Conservation (phyloP, 2,797 vertebrate species). For the Microcaecilia unicolor region DNA sequence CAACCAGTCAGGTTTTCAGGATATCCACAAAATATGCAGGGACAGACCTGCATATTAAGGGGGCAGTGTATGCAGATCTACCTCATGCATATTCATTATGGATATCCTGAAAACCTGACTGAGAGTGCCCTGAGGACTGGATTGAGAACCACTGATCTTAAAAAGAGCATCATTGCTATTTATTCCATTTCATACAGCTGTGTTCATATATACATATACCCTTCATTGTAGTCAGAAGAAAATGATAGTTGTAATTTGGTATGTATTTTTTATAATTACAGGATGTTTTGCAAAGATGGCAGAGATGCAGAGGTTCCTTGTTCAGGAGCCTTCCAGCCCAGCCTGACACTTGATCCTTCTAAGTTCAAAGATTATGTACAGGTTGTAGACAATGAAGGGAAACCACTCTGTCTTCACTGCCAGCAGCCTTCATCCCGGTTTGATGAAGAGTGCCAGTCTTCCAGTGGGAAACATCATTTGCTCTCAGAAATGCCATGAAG, state of each 20-base stretch:
- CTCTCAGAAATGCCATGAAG: constrained; percentile 74
- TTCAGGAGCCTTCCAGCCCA: background rate
- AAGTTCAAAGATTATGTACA: constrained; percentile 63
- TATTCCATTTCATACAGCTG: too few relatives aligned
- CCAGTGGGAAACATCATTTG: constrained; percentile 78
- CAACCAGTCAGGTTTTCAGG: too few relatives aligned
- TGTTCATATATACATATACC: too few relatives aligned
- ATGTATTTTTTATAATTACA: constrained; percentile 21
- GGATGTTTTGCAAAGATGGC: constrained; percentile 8
- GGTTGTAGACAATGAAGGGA: constrained; percentile 72
- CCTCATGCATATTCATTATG: too few relatives aligned
- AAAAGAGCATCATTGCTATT: too few relatives aligned
- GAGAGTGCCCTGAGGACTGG: too few relatives aligned
- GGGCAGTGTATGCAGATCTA: too few relatives aligned
- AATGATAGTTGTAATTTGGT: background rate
- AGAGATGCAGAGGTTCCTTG: background rate
- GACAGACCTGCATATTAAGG: too few relatives aligned
- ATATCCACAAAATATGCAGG: too few relatives aligned
- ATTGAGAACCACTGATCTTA: too few relatives aligned
- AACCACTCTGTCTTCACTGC: constrained; percentile 79
- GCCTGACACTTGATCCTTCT: background rate
- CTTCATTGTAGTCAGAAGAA: background rate
- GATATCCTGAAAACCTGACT: too few relatives aligned
- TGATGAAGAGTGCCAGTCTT: background rate
- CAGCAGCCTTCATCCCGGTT: constrained; percentile 52